Conservation (phyloP, 2,113 vertebrate genomes). For the Lophura nycthemera region DNA sequence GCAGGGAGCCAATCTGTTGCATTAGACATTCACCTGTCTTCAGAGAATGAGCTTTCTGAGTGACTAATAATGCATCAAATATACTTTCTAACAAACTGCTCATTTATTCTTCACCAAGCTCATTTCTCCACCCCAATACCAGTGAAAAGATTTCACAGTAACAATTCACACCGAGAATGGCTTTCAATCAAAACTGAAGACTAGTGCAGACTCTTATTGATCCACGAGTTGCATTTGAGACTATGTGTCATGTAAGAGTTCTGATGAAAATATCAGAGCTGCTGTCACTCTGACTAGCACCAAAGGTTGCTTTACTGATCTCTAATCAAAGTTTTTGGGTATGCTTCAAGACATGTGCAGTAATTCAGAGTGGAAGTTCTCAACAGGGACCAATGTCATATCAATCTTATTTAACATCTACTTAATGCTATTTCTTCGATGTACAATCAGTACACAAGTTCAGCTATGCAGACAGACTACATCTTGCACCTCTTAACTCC, state of each 20-base stretch:
- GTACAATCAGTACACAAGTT: slow-evolving; percentile 20
- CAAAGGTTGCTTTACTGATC: slow-evolving; percentile 28
- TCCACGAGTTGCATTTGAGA: not conserved
- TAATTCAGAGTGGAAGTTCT: slow-evolving; percentile 33
- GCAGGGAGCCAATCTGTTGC: not conserved
- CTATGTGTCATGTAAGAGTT: not conserved
- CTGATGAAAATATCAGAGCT: slow-evolving; percentile 61
- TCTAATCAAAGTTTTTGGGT: slow-evolving; percentile 39
- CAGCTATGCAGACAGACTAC: not conserved
- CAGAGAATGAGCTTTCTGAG: not conserved
- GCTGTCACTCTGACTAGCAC: slow-evolving; percentile 25
- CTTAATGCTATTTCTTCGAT: slow-evolving; percentile 14
- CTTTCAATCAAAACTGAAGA: slow-evolving; percentile 16
- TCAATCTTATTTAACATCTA: slow-evolving; percentile 58
- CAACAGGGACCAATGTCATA: not conserved
- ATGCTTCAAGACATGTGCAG: slow-evolving; percentile 5
- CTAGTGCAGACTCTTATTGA: not conserved
- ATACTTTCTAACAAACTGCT: not conserved
- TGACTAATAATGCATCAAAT: slow-evolving; percentile 35
- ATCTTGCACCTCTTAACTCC: not conserved
- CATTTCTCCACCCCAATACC: not conserved
- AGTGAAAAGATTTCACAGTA: not conserved
- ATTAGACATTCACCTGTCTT: not conserved
- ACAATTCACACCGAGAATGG: not conserved
- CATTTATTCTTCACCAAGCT: not conserved